phyloP scores from a whole-genome alignment of 2,113 vertebrate genomes.

The Antennarius striatus region DNA sequence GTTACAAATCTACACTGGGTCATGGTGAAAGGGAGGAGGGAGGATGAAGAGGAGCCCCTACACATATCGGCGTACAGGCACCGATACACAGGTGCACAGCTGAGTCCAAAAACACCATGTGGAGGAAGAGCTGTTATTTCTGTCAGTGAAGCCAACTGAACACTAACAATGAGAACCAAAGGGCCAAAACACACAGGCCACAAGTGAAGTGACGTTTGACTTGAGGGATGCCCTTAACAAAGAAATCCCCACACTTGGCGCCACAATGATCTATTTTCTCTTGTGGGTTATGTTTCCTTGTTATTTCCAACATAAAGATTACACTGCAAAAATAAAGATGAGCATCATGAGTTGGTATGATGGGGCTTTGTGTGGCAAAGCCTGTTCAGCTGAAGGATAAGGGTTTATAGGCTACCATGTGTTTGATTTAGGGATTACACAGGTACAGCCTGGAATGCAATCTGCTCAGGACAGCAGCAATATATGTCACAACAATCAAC shows the following conservation, averaged over 20 bases:
- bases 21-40: slow-evolving; percentile 34
- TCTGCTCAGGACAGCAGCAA: slow-evolving; percentile 18
- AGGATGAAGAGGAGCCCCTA: not conserved
- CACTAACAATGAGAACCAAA: slow-evolving; percentile 7
- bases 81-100: slow-evolving; percentile 19
- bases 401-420: slow-evolving; percentile 37
- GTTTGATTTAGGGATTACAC: slow-evolving; percentile 60
- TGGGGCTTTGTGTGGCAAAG: not conserved
- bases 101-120: slow-evolving; percentile 26
- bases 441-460: slow-evolving; percentile 48
- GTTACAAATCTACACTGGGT: slow-evolving; percentile 60
- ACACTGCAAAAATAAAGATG: slow-evolving; percentile 1
- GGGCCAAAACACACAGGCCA: slow-evolving; percentile 23
- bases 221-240: not conserved
- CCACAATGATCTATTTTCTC: no score
- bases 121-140: slow-evolving; percentile 35
- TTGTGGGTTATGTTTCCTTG: no score
- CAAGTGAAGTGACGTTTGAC: slow-evolving; percentile 1
- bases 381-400: slow-evolving; percentile 3
- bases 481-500: not conserved
- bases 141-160: slow-evolving; percentile 24
- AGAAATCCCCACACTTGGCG: not conserved
- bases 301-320: no score
- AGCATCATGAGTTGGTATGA: slow-evolving; percentile 6
- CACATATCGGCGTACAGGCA: not conserved